A percentile compares a stretch with the other conserved stretches of the same genome.
These are phyloP conservation scores for Hecatera dysodea DNA, from an alignment of 2,888 invertebrate genomes.

Conservation along the genomic window DNA sequence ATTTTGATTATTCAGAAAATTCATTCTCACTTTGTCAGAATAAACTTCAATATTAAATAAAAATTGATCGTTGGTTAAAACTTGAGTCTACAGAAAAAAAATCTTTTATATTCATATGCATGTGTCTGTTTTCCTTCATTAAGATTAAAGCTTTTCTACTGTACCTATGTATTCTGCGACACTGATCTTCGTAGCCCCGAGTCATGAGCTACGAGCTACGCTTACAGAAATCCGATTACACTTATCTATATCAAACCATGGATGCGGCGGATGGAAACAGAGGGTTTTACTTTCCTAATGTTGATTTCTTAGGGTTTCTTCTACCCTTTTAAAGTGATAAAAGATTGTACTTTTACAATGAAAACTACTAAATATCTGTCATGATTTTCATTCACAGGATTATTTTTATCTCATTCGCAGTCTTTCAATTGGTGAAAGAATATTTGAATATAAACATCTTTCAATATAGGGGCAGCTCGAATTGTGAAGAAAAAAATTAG, in stretches of 20 bases:
- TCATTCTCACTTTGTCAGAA: too few species aligned
- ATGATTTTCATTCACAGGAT: neutral
- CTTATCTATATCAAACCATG: conserved; percentile 45
- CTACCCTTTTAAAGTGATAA: conserved; percentile 21
- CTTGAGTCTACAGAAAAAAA: too few species aligned
- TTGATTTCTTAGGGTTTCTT: conserved; percentile 30
- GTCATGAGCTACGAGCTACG: conserved; percentile 47
- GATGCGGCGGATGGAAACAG: conserved; percentile 31
- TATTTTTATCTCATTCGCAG: neutral
- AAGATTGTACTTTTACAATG: conserved; percentile 12
- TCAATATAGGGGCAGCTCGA: neutral
- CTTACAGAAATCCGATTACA: conserved; percentile 57
- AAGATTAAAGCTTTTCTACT: neutral
- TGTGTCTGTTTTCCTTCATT: neutral
- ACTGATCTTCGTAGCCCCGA: conserved; percentile 59
- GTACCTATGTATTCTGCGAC: conserved; percentile 8
- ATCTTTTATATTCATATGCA: too few species aligned
- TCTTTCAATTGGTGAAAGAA: neutral
- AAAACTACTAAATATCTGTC: neutral
- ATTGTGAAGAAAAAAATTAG: neutral
- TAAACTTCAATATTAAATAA: too few species aligned
- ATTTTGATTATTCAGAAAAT: too few species aligned
- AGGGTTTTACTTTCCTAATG: conserved; percentile 21
- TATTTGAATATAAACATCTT: neutral
- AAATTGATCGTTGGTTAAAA: too few species aligned